Evolutionary conservation across 2,113 vertebrate genomes (phyloP), one percentile per base, ranked within the genome.

Genomic region (Centrocercus urophasianus): DNA sequence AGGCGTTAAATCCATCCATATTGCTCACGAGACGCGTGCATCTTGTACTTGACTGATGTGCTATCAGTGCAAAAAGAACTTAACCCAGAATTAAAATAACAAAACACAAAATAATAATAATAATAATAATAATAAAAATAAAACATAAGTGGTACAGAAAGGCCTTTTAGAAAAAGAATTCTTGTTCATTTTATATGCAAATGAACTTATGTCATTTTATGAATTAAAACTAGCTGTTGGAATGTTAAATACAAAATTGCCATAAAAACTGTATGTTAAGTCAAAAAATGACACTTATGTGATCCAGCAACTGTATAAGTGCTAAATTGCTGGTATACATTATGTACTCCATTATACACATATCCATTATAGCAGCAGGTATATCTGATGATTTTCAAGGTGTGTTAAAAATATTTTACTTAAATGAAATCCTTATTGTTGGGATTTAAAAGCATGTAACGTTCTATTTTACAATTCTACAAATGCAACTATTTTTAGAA

Each of bases 1-100:
- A 71, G 77, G 70, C 4, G 7, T 34, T 38, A 70, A 13, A 25
- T 86, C 32, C 22, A 7, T 90, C 42, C 43, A 8, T 21, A 27
- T 5, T 63, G 38, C 50, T 82, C 52, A 64, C 47, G 61, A 52
- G 70, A 52, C 0, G 0, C 11, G 10, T 0, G 8, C 1, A 0
- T 61, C 45, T 36, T 91, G 43, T 36, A 6, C 67, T 67, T 43
- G 47, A 21, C 40, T 81, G 32, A 61, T 60, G 19, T 54, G 14
- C n/a, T 74, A 2, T 66, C 0, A 1, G 8, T 56, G 88, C 81
- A 22, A 36, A 10, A 75, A 83, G 47, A 73, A 50, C 36, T 72
- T 83, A 56, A 3, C 19, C 11, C 50, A 32, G 30, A 57, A 24
- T 54, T 91, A 83, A 69, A 83, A 38, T 56, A 87, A 38, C 2